A percentile compares a stretch with the other conserved stretches of the same genome.
These are phyloP conservation scores for Brachionus angularis DNA, from an alignment of 1,140 invertebrate genomes.

Conservation along the genomic window DNA sequence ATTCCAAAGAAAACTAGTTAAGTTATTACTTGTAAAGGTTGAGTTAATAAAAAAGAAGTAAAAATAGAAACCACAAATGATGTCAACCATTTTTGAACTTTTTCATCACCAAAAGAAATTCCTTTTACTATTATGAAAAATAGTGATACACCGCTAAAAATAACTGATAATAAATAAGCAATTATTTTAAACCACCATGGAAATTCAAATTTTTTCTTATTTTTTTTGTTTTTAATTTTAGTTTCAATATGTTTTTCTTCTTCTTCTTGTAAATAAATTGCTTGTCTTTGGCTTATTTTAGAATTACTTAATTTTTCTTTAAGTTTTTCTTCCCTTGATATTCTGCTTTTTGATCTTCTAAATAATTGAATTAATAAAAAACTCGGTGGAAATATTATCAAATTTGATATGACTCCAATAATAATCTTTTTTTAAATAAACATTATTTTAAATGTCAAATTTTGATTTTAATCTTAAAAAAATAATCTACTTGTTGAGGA, in stretches of 20 bases:
- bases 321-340: neutral
- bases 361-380: slow-evolving; percentile 29
- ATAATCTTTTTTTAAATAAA: slow-evolving; percentile 50
- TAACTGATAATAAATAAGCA: slow-evolving; percentile 60
- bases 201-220: slow-evolving; percentile 48
- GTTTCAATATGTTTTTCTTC: slow-evolving; percentile 42
- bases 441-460: slow-evolving; percentile 60
- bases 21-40: slow-evolving; percentile 61
- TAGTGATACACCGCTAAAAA: slow-evolving; percentile 54
- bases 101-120: slow-evolving; percentile 62
- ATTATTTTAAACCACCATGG: slow-evolving; percentile 61
- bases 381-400: slow-evolving; percentile 17
- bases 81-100: slow-evolving; percentile 62
- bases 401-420: slow-evolving; percentile 17
- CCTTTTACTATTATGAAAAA: slow-evolving; percentile 62
- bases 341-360: slow-evolving; percentile 1
- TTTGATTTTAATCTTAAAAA: slow-evolving; percentile 62
- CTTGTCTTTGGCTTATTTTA: too few relatives aligned
- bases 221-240: neutral
- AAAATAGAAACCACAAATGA: slow-evolving; percentile 62
- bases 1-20: slow-evolving; percentile 59
- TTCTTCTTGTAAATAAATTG: too few relatives aligned
- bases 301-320: neutral
- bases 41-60: slow-evolving; percentile 61
- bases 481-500: slow-evolving; percentile 49